Percentiles rank a stretch among this genome's conserved stretches.
Evolutionary conservation across 1,140 invertebrate species (phyloP).

Genomic region (Panulirus ornatus): DNA sequence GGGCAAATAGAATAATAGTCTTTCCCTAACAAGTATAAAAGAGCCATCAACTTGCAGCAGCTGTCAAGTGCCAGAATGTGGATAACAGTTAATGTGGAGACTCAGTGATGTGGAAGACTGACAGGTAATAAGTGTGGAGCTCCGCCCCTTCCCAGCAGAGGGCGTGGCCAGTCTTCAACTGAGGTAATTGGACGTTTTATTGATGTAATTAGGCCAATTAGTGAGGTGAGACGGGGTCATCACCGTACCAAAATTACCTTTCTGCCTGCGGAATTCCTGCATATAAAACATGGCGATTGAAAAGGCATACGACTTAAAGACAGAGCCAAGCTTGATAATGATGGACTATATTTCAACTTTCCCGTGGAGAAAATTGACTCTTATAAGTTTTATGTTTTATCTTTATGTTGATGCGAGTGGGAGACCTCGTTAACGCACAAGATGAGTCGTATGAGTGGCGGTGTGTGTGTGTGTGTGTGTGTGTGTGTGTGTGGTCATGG

Average conservation of each 20-base stretch:
- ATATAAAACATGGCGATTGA: conserved; percentile 1
- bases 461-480: too few relatives aligned
- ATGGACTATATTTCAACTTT: too few relatives aligned
- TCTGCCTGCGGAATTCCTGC: conserved; percentile 24
- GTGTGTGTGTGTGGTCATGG: too few relatives aligned
- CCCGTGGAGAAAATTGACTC: too few relatives aligned
- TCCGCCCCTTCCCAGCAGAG: conserved; percentile 51
- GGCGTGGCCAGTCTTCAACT: conserved; percentile 51
- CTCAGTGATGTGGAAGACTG: conserved; percentile 5
- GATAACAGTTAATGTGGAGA: background rate
- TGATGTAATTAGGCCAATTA: conserved; percentile 63
- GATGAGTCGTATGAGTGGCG: too few relatives aligned
- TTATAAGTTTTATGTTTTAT: too few relatives aligned
- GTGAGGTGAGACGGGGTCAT: conserved; percentile 60
- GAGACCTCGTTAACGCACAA: too few relatives aligned
- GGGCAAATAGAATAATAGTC: too few relatives aligned
- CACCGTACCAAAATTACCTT: conserved; percentile 44
- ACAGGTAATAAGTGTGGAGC: conserved; percentile 12
- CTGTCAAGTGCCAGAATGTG: background rate
- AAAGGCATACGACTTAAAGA: background rate
- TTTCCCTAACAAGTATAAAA: too few relatives aligned
- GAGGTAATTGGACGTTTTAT: conserved; percentile 64
- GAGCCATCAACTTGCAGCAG: background rate
- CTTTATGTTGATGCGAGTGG: too few relatives aligned
- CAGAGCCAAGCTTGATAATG: too few relatives aligned